These are phyloP conservation scores for Hiodon tergisus DNA, from an alignment of 2,113 vertebrate species.

Conservation along the genomic window DNA sequence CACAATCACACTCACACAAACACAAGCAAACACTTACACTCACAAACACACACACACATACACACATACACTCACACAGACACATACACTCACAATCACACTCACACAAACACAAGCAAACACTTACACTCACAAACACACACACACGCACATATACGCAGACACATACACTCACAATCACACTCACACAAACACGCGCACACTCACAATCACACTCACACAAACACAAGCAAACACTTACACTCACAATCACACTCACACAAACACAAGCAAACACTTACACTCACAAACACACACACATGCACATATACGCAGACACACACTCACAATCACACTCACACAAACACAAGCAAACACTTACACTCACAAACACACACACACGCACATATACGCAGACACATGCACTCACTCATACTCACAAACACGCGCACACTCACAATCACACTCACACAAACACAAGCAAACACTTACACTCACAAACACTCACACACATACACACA, in stretches of 20 bases:
- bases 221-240: no score
- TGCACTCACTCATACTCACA: no score
- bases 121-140: constrained; percentile 15
- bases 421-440: background rate
- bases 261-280: constrained; percentile 6
- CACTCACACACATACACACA: background rate
- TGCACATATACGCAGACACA: background rate
- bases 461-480: constrained; percentile 2
- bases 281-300: constrained; percentile 9
- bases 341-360: no score
- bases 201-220: constrained; percentile 19
- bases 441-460: constrained; percentile 15
- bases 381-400: background rate
- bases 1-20: constrained; percentile 18
- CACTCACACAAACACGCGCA: no score
- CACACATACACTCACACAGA: no score
- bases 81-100: no score
- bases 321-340: constrained; percentile 3
- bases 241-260: background rate
- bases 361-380: background rate
- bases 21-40: background rate
- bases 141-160: background rate
- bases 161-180: no score
- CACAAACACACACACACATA: background rate
- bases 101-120: background rate